A percentile compares a stretch with the other conserved stretches of the same genome.
Evolutionary conservation across 2,797 vertebrate species (phyloP).

Genomic region (Gallinago solitaria): DNA sequence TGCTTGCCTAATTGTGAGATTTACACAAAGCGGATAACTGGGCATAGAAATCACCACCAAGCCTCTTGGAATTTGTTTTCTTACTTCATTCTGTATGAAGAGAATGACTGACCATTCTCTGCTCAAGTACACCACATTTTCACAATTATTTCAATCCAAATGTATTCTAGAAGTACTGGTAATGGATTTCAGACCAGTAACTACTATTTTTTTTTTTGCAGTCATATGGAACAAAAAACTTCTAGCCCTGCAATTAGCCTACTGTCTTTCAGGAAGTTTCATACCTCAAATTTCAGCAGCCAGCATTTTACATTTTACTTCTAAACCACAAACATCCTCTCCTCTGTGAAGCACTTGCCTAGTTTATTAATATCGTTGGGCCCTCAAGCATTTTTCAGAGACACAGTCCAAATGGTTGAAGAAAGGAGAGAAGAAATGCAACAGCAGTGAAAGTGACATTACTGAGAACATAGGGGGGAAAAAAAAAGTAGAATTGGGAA

Average conservation of each 20-base stretch:
- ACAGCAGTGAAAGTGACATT: neutral
- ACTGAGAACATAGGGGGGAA: neutral
- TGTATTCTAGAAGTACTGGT: neutral
- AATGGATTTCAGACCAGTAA: neutral
- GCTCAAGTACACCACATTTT: neutral
- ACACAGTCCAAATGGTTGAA: neutral
- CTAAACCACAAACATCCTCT: neutral
- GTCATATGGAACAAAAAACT: neutral
- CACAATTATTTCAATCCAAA: neutral
- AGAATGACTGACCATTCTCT: neutral
- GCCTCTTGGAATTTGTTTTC: neutral
- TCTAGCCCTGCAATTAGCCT: neutral
- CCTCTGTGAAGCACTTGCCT: neutral
- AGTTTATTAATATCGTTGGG: neutral
- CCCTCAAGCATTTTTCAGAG: neutral
- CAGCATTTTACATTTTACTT: neutral
- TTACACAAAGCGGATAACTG: neutral
- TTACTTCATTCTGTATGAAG: neutral
- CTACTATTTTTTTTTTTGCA: neutral
- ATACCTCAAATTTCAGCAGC: neutral
- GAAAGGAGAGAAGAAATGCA: neutral
- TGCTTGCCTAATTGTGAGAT: neutral
- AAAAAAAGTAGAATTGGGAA: neutral
- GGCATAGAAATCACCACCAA: neutral
- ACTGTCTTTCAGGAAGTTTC: neutral